Evolutionary conservation across 2,113 vertebrate genomes (phyloP).

Genomic region (Alethe diademata): DNA sequence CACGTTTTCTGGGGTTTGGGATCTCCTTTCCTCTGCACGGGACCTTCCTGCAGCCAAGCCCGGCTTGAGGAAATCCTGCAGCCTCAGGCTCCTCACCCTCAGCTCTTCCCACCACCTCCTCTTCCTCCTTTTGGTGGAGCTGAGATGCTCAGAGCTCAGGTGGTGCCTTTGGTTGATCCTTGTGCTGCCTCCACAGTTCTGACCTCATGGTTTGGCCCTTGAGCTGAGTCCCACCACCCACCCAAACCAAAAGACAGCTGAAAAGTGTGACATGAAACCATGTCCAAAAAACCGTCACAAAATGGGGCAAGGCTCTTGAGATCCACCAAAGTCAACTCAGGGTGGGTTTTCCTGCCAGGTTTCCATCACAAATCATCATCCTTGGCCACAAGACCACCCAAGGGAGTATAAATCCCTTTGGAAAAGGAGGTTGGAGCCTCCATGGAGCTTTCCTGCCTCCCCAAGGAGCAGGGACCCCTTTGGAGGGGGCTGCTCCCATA

Average conservation of each 20-base stretch:
- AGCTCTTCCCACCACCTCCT: background rate
- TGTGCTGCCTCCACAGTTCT: background rate
- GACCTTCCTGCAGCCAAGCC: background rate
- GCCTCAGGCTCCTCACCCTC: background rate
- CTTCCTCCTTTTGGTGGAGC: background rate
- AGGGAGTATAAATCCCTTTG: background rate
- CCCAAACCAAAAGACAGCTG: rapidly evolving
- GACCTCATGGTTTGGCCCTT: background rate
- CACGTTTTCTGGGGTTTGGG: background rate
- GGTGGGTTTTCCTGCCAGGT: background rate
- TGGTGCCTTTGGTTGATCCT: background rate
- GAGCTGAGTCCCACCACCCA: background rate
- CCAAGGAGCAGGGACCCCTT: background rate
- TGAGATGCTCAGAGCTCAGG: background rate
- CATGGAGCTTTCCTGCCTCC: background rate
- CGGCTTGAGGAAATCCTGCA: background rate
- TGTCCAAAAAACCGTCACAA: background rate
- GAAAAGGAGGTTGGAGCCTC: background rate
- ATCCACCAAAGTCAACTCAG: background rate
- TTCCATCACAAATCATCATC: background rate
- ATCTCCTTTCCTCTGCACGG: background rate
- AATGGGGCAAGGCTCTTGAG: rapidly evolving
- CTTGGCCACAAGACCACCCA: background rate
- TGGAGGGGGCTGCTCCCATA: background rate
- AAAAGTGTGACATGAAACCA: rapidly evolving